Base-by-base conservation (phyloP, 2,888 invertebrate species). In the Morpho helenor region DNA sequence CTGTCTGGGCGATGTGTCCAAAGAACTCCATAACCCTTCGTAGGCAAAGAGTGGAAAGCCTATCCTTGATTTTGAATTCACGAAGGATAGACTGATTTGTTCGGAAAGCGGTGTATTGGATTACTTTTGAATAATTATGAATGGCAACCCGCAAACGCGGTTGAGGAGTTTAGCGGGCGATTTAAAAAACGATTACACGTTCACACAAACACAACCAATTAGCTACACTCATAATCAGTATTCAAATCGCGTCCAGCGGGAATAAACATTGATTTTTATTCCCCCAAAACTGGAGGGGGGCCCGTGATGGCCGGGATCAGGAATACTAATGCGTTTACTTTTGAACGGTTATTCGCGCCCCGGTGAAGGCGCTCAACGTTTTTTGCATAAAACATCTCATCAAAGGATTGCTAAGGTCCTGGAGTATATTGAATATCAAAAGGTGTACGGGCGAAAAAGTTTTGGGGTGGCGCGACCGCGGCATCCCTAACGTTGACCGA, bases 381-480 rank as follows among this genome's bases (percentile, higher is more conserved):
- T 90, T 90, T 89, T 89, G 89, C 90, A 90, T 90, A 90, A 90
- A 89, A 89, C 88, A 90, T 90, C 89, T 89, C 90, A 90, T 90
- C 90, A 90, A 89, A 90, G 89, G 90, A 88, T 89, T 89, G 89
- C 87, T 86, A 77, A 82, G 87, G 81, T 76, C 79, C 82, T 84
- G 68, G 76, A 82, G 84, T 90, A 90, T 89, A 90, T 90, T 90
- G 87, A 90, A 90, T 90, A 89, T 89, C 87, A 90, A 90, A 90
- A 88, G 87, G 87, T 87, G 82, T 78, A 80, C 82, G 77, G 76
- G 56, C 54, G 74, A 75, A 86, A 89, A 88, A 82, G 88, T 88
- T 49, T 84, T 72, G 70, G 79, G 75, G 75, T 76, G 76, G 70
- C 70, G 79, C 79, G 75, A 74, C 72, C 73, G 80, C 73, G 73